A percentile compares a stretch with the other conserved stretches of the same genome.
Conservation (phyloP, 2,797 vertebrate genomes). For the Rhynchotus rufescens region DNA sequence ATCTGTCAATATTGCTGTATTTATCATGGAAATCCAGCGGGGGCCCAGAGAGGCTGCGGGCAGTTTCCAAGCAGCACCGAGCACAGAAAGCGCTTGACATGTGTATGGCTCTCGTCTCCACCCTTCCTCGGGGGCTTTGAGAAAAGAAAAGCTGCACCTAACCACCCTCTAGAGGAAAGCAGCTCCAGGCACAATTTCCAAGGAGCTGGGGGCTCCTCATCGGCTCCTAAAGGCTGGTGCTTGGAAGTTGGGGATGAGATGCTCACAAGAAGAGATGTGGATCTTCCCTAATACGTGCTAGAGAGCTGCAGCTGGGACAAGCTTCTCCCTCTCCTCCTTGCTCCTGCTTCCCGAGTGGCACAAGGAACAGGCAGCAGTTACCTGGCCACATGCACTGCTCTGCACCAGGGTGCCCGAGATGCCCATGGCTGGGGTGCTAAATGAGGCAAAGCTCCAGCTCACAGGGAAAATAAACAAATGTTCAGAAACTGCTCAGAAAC, state of each 20-base stretch:
- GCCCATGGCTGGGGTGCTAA: neutral
- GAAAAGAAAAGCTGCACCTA: conserved; percentile 33
- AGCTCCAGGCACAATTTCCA: neutral
- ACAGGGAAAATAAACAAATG: neutral
- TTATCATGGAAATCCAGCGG: conserved; percentile 95
- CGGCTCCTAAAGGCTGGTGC: neutral
- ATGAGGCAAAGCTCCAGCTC: neutral
- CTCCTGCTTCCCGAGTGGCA: accelerated
- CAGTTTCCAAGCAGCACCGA: conserved; percentile 65
- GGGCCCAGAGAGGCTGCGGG: conserved; percentile 48
- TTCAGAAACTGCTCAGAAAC: neutral
- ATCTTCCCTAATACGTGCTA: accelerated
- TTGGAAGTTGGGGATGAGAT: neutral
- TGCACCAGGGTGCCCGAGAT: neutral
- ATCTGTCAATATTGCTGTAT: conserved; percentile 85
- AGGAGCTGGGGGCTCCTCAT: accelerated
- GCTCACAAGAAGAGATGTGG: neutral
- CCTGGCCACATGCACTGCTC: neutral
- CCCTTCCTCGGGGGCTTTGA: neutral
- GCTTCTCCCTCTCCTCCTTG: neutral
- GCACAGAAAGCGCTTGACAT: conserved; percentile 84
- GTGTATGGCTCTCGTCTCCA: conserved; percentile 79
- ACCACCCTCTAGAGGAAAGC: conserved; percentile 30
- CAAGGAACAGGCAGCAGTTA: neutral
- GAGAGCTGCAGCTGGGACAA: neutral